Conservation (phyloP, 2,888 invertebrate genomes). For the Agriopis leucophaearia region DNA sequence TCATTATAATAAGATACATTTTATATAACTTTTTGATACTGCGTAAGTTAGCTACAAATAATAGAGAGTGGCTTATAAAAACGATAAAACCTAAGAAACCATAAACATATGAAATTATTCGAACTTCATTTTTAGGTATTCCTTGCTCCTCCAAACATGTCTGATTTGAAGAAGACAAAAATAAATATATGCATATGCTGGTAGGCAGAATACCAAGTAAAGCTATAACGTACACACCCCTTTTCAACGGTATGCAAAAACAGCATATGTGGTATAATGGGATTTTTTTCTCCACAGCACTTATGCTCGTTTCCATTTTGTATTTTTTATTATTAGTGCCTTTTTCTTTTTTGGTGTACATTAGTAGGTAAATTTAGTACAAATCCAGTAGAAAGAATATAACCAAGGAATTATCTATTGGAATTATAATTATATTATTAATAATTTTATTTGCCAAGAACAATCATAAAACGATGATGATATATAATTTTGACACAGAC, state of each 20-base stretch:
- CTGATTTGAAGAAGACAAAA: slow-evolving; percentile 45
- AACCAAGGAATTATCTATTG: too few relatives aligned
- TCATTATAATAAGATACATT: slow-evolving; percentile 48
- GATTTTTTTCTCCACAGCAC: neutral
- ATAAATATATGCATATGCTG: slow-evolving; percentile 46
- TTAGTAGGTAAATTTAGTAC: neutral
- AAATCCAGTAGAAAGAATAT: neutral
- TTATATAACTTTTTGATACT: slow-evolving; percentile 40
- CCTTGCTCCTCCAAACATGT: slow-evolving; percentile 45
- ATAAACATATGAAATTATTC: slow-evolving; percentile 43
- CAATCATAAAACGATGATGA: too few relatives aligned
- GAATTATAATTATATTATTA: too few relatives aligned
- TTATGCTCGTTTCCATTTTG: neutral
- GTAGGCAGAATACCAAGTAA: slow-evolving; percentile 54
- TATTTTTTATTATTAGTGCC: neutral
- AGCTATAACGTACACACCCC: slow-evolving; percentile 51
- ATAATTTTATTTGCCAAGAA: too few relatives aligned
- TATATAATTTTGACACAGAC: too few relatives aligned
- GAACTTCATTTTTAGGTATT: slow-evolving; percentile 42
- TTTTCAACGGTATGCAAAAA: slow-evolving; percentile 47
- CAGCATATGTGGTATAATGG: slow-evolving; percentile 46
- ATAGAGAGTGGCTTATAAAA: slow-evolving; percentile 48
- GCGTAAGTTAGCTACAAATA: slow-evolving; percentile 44
- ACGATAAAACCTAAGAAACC: slow-evolving; percentile 45
- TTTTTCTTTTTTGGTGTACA: neutral